A percentile compares a stretch with the other conserved stretches of the same genome.
Conservation (phyloP, 1,140 invertebrate species). For the Eulimnadia texana region DNA sequence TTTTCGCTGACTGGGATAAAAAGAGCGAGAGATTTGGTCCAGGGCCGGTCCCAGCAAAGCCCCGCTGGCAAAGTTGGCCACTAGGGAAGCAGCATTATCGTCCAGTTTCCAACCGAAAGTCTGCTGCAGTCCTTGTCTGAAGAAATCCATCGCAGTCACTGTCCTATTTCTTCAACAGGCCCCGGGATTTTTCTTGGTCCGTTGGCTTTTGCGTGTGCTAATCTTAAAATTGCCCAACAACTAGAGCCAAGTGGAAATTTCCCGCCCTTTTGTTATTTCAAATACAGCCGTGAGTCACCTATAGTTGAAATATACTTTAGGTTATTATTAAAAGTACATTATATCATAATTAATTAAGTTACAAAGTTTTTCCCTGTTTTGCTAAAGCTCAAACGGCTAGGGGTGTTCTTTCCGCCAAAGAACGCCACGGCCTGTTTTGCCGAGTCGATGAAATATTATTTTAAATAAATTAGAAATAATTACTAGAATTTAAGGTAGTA, state of each 20-base stretch:
- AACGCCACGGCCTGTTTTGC: too few species aligned
- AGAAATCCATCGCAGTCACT: constrained; percentile 2
- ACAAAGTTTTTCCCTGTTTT: too few species aligned
- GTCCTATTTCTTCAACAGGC: not conserved
- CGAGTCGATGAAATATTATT: not conserved
- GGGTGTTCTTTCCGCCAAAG: too few species aligned
- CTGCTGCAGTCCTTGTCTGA: not conserved
- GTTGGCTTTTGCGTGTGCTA: too few species aligned
- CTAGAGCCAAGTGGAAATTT: too few species aligned
- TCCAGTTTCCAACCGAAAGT: constrained; percentile 1
- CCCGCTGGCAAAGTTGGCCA: constrained; percentile 7
- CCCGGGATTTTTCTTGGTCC: not conserved
- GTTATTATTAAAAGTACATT: not conserved
- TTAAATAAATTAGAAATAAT: not conserved
- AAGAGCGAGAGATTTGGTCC: constrained; percentile 4
- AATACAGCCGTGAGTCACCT: not conserved
- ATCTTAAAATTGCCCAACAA: too few species aligned
- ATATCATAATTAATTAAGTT: not conserved
- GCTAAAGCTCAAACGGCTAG: too few species aligned
- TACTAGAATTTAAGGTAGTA: not conserved
- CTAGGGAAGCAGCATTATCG: not conserved
- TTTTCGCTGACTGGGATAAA: not conserved
- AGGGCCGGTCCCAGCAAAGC: not conserved
- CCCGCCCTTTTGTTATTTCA: not conserved
- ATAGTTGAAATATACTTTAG: not conserved